Percentiles rank a stretch among this genome's conserved stretches.
Evolutionary conservation across 2,797 vertebrate species (phyloP).

Genomic region (Emydoidea blandingii): DNA sequence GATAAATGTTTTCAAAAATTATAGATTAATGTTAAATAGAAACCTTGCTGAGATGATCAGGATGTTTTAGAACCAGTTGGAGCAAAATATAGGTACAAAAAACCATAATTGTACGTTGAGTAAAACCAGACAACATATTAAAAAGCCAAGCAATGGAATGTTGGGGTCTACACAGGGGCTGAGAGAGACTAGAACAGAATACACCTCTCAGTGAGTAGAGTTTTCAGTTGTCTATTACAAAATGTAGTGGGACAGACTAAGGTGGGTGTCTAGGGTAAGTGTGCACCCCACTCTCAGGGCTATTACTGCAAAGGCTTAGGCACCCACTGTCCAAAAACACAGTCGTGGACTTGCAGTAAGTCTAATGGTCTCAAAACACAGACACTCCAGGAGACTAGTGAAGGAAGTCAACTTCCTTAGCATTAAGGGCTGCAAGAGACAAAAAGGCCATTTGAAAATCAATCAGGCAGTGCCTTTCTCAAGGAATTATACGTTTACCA

Average conservation of each 20-base stretch:
- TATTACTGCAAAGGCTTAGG: neutral
- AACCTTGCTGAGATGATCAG: neutral
- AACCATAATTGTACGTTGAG: neutral
- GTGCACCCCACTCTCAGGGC: neutral
- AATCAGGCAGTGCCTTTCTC: neutral
- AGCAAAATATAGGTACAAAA: rapidly evolving
- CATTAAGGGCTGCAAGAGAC: neutral
- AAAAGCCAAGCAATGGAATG: neutral
- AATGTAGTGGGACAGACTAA: neutral
- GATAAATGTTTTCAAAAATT: constrained; percentile 12
- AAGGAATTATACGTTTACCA: neutral
- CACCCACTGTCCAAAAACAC: neutral
- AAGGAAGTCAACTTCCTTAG: neutral
- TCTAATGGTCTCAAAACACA: neutral
- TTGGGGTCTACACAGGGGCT: neutral
- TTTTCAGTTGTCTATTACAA: neutral
- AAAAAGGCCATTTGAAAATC: neutral
- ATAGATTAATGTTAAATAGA: neutral
- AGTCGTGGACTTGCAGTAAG: neutral
- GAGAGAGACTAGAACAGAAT: neutral
- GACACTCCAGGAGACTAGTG: neutral
- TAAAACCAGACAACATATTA: neutral
- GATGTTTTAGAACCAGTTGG: constrained; percentile 5
- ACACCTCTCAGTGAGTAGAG: neutral
- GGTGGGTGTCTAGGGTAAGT: neutral